Conservation (phyloP, 2,113 vertebrate species). For the Notarius quadriscutis region DNA sequence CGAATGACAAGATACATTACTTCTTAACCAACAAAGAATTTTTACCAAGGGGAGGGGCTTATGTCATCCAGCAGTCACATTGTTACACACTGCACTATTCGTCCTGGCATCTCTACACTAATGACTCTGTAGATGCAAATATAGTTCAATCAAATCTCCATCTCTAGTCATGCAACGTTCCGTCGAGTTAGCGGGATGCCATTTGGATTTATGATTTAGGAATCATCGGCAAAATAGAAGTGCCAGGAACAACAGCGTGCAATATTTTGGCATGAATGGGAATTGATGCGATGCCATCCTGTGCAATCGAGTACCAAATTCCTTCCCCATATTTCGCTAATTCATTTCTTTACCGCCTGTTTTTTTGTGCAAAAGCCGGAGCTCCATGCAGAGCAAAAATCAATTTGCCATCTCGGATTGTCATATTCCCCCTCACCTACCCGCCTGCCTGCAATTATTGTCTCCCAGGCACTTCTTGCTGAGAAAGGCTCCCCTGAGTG, state of each 20-base stretch:
- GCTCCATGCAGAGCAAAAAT: constrained; percentile 68
- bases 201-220: constrained; percentile 4
- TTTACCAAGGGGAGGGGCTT: neutral
- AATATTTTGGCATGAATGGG: constrained; percentile 42
- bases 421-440: constrained; percentile 66
- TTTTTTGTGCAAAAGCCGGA: constrained; percentile 53
- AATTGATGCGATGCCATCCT: constrained; percentile 56
- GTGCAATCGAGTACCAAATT: constrained; percentile 49
- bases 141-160: constrained; percentile 8
- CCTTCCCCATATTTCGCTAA: constrained; percentile 42
- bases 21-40: neutral
- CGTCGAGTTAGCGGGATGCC: neutral
- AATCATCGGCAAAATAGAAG: constrained; percentile 54
- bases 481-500: constrained; percentile 59
- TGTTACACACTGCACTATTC: neutral
- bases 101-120: neutral
- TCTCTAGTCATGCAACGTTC: neutral
- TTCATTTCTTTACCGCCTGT: constrained; percentile 43
- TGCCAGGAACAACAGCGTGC: constrained; percentile 1
- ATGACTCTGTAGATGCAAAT: constrained; percentile 21
- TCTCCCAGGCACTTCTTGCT: constrained; percentile 58
- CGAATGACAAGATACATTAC: neutral
- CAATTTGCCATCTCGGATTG: constrained; percentile 71
- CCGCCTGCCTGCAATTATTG: constrained; percentile 65
- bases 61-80: neutral